phyloP scores from a whole-genome alignment of 2,888 invertebrate genomes.

The Linyphia triangularis region DNA sequence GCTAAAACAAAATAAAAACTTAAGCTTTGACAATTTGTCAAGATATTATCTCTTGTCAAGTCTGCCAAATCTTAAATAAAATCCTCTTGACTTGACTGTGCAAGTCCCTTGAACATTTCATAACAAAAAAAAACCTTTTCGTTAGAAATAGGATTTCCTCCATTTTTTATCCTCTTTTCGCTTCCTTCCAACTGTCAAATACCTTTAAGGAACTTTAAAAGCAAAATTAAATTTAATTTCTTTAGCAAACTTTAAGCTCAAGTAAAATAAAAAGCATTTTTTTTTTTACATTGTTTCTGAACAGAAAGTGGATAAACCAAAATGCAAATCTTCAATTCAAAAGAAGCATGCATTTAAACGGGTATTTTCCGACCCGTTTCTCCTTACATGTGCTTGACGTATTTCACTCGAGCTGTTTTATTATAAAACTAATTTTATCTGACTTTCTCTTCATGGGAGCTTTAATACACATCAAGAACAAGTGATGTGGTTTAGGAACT shows the following conservation, averaged over 20 bases:
- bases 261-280: slow-evolving; percentile 1
- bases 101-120: background rate
- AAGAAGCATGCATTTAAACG: slow-evolving; percentile 13
- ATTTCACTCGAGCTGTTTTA: too few species aligned
- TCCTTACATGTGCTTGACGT: background rate
- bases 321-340: background rate
- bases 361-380: background rate
- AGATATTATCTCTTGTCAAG: slow-evolving; percentile 24
- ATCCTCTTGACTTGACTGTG: background rate
- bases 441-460: background rate
- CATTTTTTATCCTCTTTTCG: slow-evolving; percentile 5
- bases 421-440: too few species aligned
- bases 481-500: background rate
- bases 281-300: background rate
- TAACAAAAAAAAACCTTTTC: background rate
- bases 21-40: slow-evolving; percentile 18
- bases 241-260: slow-evolving; percentile 6
- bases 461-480: too few species aligned
- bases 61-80: slow-evolving; percentile 7
- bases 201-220: background rate
- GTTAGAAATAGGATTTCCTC: slow-evolving; percentile 28
- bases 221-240: slow-evolving; percentile 39
- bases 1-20: background rate
- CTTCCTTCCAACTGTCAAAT: background rate
- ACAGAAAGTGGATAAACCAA: background rate